A percentile compares a stretch with the other conserved stretches of the same genome.
phyloP scores from a whole-genome alignment of 2,113 vertebrate genomes.

The Chaetodon auriga region DNA sequence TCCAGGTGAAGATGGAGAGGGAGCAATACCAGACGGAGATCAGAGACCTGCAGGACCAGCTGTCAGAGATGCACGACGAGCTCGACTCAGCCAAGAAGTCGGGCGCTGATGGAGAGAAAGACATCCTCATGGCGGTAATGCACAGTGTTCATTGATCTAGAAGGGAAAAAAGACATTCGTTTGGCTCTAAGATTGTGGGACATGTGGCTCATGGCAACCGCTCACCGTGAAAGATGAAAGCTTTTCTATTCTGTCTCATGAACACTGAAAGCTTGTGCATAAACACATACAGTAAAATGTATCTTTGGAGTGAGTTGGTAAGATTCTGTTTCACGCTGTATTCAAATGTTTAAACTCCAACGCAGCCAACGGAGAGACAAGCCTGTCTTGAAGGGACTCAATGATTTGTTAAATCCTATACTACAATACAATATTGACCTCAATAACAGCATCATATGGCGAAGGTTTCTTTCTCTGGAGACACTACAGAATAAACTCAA shows the following conservation, averaged over 20 bases:
- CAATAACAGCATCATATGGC: neutral
- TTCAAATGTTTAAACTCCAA: neutral
- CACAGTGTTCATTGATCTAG: conserved; percentile 3
- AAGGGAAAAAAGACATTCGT: too few species aligned
- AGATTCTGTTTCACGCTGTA: neutral
- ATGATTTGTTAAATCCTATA: neutral
- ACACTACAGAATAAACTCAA: neutral
- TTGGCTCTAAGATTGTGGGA: neutral
- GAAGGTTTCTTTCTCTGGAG: neutral
- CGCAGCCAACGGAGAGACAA: neutral
- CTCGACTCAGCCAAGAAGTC: conserved; percentile 90
- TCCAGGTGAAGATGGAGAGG: conserved; percentile 97
- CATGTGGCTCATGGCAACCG: neutral
- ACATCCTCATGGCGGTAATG: conserved; percentile 89
- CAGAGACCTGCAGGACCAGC: conserved; percentile 97
- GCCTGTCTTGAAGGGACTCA: neutral
- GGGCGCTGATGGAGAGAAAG: conserved; percentile 86
- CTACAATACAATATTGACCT: neutral
- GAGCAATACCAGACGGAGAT: conserved; percentile 97
- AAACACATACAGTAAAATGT: neutral
- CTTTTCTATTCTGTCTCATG: neutral
- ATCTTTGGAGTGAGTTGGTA: neutral
- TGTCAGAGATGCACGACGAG: conserved; percentile 99
- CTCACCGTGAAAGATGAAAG: neutral
- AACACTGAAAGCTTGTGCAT: neutral